phyloP scores from a whole-genome alignment of 2,113 vertebrate genomes.

The Kryptolebias marmoratus region DNA sequence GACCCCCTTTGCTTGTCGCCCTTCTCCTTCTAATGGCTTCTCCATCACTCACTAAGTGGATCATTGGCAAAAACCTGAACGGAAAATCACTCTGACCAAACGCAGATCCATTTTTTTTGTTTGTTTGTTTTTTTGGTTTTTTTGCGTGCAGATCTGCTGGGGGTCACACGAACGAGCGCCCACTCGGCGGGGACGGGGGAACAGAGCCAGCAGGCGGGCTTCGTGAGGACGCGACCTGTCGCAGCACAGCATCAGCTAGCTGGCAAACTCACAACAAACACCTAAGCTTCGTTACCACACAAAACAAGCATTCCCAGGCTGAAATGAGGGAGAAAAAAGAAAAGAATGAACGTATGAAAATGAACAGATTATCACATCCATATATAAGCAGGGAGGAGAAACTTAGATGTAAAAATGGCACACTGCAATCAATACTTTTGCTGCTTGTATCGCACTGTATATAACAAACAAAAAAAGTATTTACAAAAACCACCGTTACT shows the following conservation, averaged over 20 bases:
- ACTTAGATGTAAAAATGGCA: constrained; percentile 82
- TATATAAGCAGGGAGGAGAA: constrained; percentile 70
- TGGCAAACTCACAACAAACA: constrained; percentile 83
- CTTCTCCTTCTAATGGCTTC: too few species aligned
- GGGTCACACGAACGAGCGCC: constrained; percentile 33
- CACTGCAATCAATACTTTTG: constrained; percentile 84
- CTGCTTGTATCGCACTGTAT: constrained; percentile 78
- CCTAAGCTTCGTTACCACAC: constrained; percentile 73
- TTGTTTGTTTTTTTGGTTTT: background rate
- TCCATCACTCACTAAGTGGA: background rate
- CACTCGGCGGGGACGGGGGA: constrained; percentile 15
- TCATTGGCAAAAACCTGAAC: background rate
- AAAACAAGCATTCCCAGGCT: constrained; percentile 47
- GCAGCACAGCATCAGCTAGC: constrained; percentile 75
- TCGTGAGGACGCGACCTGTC: constrained; percentile 56
- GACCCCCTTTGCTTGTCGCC: constrained; percentile 1
- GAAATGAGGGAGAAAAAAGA: constrained; percentile 49
- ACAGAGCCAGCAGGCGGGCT: constrained; percentile 29
- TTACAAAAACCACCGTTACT: constrained; percentile 81
- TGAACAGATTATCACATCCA: constrained; percentile 73
- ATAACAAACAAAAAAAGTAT: constrained; percentile 85
- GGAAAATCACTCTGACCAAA: constrained; percentile 43
- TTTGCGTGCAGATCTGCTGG: constrained; percentile 39
- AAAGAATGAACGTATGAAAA: constrained; percentile 25
- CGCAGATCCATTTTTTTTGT: background rate